Evolutionary conservation across 2,888 invertebrate genomes (phyloP), one percentile per base, ranked within the genome.

Genomic region (Coremacera marginata): DNA sequence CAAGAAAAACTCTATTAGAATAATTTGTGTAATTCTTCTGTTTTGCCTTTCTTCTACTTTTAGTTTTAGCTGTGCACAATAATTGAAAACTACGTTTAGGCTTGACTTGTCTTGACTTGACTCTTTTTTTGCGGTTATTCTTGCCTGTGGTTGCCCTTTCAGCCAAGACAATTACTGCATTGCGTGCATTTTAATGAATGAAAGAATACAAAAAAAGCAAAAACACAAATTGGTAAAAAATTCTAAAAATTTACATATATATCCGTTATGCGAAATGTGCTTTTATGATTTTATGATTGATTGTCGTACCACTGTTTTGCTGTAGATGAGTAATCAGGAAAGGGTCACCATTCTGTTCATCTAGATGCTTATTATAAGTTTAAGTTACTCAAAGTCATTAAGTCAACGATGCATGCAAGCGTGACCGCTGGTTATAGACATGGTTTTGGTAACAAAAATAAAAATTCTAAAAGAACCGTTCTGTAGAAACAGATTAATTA

Each of bases 11-110:
- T 27, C 44, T 8, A 9, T 72, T 72, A 63, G 63, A 63, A 19
- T 62, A 57, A 72, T 77, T 77, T 68, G 8, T 22, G 60, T 76
- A 76, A 74, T 77, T 75, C 55, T 74, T 75, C 78, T 77, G 77
- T 73, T 71, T 70, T 7, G 11, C 44, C 16, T 37, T 16, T 7
- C 16, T 62, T 11, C 31, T 70, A 27, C 19, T 55, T 25, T 16
- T 70, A 11, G 31, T 70, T n/a, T 55, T 27, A 19, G 2, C 25
- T 60, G 49, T 4, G 16, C 16, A 19, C 8, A 52, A 52, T 52
- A 9, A 19, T 52, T 19, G n/a, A 22, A 55, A 55, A 44, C 44
- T 11, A 44, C 44, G 11, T 14, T n/a, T 60, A 31, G 16, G n/a
- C 34, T 63, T 63, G 63, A 34, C 63, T 63, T n/a, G 31, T 5